These are phyloP conservation scores for Mus musculus DNA, from an alignment of 2,113 vertebrate genomes.

Conservation along the genomic window DNA sequence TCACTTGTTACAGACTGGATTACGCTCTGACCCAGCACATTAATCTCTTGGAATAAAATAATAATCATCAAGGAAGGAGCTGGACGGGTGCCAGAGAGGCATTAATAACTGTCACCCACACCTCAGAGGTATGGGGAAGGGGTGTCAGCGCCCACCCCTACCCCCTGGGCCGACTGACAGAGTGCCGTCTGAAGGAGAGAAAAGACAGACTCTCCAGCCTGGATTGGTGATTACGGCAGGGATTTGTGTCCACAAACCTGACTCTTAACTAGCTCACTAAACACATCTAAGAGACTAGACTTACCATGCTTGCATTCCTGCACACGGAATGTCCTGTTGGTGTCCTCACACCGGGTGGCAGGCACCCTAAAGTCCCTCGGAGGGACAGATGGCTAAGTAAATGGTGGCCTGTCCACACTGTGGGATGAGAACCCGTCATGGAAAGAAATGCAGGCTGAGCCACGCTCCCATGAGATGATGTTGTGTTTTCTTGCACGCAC, in stretches of 20 bases:
- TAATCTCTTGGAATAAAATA: constrained; percentile 91
- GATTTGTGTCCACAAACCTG: background rate
- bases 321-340: background rate
- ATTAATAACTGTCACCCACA: constrained; percentile 88
- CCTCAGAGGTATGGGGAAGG: constrained; percentile 32
- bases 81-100: constrained; percentile 87
- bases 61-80: constrained; percentile 85
- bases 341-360: background rate
- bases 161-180: background rate
- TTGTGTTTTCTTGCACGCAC: background rate
- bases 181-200: background rate
- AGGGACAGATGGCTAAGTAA: background rate
- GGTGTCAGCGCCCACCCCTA: background rate
- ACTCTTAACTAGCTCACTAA: background rate
- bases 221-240: background rate
- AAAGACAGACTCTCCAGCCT: background rate
- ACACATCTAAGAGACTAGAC: background rate
- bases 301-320: background rate
- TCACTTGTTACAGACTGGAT: constrained; percentile 83
- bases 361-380: background rate
- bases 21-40: constrained; percentile 87
- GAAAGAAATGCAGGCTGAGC: background rate
- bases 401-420: background rate
- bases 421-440: background rate
- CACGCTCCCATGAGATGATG: background rate